Evolutionary conservation across 2,113 vertebrate genomes (phyloP).

Genomic region (Trichechus manatus): DNA sequence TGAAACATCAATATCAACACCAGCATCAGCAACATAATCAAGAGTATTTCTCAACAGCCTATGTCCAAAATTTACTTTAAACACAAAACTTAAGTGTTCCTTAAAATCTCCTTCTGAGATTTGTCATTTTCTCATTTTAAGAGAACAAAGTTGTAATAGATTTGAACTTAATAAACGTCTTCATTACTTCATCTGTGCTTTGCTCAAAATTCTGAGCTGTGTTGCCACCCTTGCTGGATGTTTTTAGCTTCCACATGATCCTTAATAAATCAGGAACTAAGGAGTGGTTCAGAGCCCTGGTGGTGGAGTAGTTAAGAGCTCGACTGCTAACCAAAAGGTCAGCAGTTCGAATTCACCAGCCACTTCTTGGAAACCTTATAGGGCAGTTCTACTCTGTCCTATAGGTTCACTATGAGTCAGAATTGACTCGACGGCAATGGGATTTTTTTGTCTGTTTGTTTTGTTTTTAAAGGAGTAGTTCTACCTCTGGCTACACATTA

Average conservation of each 20-base stretch:
- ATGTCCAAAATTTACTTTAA: slow-evolving; percentile 44
- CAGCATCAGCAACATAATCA: neutral
- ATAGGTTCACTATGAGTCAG: too few relatives aligned
- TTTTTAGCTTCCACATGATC: neutral
- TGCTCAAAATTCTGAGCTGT: neutral
- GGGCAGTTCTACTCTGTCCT: too few relatives aligned
- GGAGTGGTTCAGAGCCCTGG: neutral
- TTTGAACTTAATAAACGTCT: neutral
- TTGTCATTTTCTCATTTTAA: neutral
- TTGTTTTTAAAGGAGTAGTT: too few relatives aligned
- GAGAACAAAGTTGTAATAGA: neutral
- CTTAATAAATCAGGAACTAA: neutral
- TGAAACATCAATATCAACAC: neutral
- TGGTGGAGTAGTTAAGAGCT: too few relatives aligned
- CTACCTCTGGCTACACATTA: too few relatives aligned
- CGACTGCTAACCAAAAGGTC: too few relatives aligned
- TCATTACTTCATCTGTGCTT: neutral
- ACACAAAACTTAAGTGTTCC: neutral
- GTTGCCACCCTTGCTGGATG: neutral
- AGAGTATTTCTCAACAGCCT: neutral
- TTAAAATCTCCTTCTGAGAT: neutral
- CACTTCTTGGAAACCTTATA: too few relatives aligned
- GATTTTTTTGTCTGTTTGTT: too few relatives aligned
- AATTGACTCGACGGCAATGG: too few relatives aligned
- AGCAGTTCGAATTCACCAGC: too few relatives aligned